Base-by-base conservation (phyloP, 2,797 vertebrate genomes). In the Muscicapa striata region DNA sequence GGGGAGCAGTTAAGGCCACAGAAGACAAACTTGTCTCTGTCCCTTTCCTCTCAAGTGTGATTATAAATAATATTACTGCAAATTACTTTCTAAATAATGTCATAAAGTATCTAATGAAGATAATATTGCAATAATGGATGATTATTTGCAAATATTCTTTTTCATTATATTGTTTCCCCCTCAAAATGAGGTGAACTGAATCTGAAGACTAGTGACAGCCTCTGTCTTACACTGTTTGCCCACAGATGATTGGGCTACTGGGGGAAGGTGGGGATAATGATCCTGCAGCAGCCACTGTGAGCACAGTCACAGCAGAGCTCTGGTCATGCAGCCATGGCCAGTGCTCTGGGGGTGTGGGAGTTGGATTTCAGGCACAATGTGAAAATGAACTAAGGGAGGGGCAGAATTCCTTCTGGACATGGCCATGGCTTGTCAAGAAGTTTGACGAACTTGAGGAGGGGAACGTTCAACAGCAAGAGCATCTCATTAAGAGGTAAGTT, bases 401-500 rank as follows among this genome's bases (percentile, higher is more conserved):
- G 4, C 57, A 64, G 23, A 64, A 55, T 69, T 86, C 43, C n/a
- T 80, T 54, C 61, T 48, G 36, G 64, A 14, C 7, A 2, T 1
- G 64, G 57, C 32, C 26, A 0, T 15, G 18, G n/a, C 8, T 46
- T 51, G 32, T 12, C 11, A 49, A 41, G 16, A 49, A 38, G 17
- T 61, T 23, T 63, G 29, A 66, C 16, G 67, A 38, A 67, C 11
- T 20, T 0, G 7, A 13, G 9, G 30, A 36, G 43, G 15, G 27
- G 61, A 41, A 41, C 10, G 26, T 11, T 34, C 15, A 70, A 85
- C 73, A 81, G 84, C 52, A 57, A 70, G 34, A 74, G 11, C 27
- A 38, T 58, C 34, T 54, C 18, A 15, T 27, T 18, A 69, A 87
- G 54, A 87, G 73, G 66, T 78, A 84, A 94, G 73, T 41, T 89